Conservation (phyloP, 1,140 invertebrate genomes). For the Armadillidium nasatum region DNA sequence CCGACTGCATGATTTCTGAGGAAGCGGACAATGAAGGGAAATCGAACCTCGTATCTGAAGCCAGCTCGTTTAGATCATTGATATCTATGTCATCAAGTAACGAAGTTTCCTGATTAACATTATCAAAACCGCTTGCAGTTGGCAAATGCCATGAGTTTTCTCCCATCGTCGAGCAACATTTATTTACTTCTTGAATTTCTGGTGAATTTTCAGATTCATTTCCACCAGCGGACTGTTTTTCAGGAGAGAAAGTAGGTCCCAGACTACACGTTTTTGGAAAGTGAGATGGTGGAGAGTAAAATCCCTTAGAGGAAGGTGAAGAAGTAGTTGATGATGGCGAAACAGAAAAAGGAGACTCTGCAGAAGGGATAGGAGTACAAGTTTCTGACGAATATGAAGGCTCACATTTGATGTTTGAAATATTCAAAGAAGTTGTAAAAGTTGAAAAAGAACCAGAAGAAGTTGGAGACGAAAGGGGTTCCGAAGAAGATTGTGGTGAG, state of each 20-base stretch:
- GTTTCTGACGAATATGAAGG: not conserved
- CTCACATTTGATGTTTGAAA: conserved; percentile 1
- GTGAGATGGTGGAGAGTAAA: not conserved
- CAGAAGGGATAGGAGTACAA: not conserved
- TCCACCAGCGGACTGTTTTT: not conserved
- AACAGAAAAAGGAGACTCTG: not conserved
- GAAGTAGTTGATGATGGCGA: not conserved
- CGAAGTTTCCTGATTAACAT: not conserved
- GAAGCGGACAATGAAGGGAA: not conserved
- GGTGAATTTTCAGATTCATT: too few relatives aligned
- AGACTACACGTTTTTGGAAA: not conserved
- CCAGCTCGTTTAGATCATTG: not conserved
- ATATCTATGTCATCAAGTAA: conserved; percentile 1
- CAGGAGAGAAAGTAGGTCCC: not conserved
- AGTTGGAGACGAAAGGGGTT: not conserved
- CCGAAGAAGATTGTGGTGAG: not conserved
- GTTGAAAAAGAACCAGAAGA: not conserved
- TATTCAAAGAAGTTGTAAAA: not conserved
- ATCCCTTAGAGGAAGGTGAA: not conserved
- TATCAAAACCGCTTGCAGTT: not conserved
- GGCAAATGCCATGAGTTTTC: not conserved
- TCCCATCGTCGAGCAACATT: not conserved
- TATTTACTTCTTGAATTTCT: not conserved
- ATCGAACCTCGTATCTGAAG: not conserved
- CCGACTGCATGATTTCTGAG: not conserved